These are phyloP conservation scores for Holothuria leucospilota DNA, from an alignment of 53 echinoderm and acorn worm species.

Conservation along the genomic window DNA sequence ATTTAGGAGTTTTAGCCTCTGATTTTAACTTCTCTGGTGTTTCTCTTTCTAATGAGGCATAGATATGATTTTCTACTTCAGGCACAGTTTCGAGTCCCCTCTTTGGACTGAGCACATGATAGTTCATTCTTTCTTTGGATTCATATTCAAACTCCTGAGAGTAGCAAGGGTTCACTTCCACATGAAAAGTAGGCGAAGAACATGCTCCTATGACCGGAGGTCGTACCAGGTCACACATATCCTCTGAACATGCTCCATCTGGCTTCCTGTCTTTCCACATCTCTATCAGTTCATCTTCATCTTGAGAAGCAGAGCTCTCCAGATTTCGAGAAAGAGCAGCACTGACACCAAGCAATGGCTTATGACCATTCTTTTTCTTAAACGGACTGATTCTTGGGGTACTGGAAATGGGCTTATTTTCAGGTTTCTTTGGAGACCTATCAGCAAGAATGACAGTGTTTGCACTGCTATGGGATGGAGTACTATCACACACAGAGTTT, in stretches of 20 bases:
- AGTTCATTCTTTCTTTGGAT: conserved; percentile 41
- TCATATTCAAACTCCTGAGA: conserved; percentile 94
- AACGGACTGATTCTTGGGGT: conserved; percentile 61
- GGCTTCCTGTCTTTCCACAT: conserved; percentile 76
- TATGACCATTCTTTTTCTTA: conserved; percentile 20
- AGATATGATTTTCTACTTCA: conserved; percentile 52
- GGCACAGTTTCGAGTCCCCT: conserved; percentile 36
- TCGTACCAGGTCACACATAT: conserved; percentile 77
- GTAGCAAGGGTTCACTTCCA: conserved; percentile 90
- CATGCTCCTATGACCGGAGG: conserved; percentile 97
- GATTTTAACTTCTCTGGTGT: conserved; percentile 15
- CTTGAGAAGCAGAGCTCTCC: conserved; percentile 54
- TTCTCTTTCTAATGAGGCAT: conserved; percentile 31
- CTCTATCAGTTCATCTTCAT: conserved; percentile 54
- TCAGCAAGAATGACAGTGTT: conserved; percentile 39
- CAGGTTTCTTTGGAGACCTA: conserved; percentile 51
- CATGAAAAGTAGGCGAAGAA: conserved; percentile 94
- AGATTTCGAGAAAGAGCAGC: conserved; percentile 73
- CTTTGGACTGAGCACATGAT: conserved; percentile 40
- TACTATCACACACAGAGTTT: conserved; percentile 54
- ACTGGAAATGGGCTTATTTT: conserved; percentile 58
- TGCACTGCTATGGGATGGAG: conserved; percentile 59
- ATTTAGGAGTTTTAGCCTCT: conserved; percentile 1
- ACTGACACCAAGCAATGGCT: conserved; percentile 44
- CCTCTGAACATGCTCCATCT: conserved; percentile 89